Evolutionary conservation across 2,888 invertebrate species (phyloP), one percentile per base, ranked within the genome.

Genomic region (Cheilosia impressa): DNA sequence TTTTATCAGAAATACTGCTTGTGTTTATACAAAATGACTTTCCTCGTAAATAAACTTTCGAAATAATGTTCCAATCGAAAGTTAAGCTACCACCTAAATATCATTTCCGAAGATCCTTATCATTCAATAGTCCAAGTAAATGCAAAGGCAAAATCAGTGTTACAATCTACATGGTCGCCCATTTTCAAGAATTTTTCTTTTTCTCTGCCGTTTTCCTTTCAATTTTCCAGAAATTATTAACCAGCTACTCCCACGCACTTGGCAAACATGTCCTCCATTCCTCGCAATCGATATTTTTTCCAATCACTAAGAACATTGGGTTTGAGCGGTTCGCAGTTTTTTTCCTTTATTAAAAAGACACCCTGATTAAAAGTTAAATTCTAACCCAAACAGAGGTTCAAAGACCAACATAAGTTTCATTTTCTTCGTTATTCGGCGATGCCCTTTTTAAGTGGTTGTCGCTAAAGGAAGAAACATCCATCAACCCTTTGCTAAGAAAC

Each of bases 341-440:
- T 53, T 27, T 1, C 2, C n/a, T 53, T 6, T 27, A 38, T 62
- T 63, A 73, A 62, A 47, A 73, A 63, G 5, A 47, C 34, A 63
- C 45, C 24, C 55, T 55, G 73, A 73, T 73, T 55, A 72, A 62
- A 53, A 63, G 73, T 73, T 73, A 63, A 63, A 45, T 55, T 43
- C 43, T 55, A 43, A 15, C 53, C 15, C 41, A 31, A 71, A 27
- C 60, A 72, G 55, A 31, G 45, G 60, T 41, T 27, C 19, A 72
- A 60, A 58, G 27, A 50, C 22, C 53, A 73, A 63, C 53, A 53
- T 19, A 9, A 34, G 27, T 43, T 50, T 57, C 31, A n/a, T 45
- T 45, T 55, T 47, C 45, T 24, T 52, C 38, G 17, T 52, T 34
- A 19, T 17, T 41, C 52, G 45, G 34, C 13, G 34, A 31, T 55